Conservation (phyloP, 2,113 vertebrate species). For the Oncorhynchus gorbuscha region DNA sequence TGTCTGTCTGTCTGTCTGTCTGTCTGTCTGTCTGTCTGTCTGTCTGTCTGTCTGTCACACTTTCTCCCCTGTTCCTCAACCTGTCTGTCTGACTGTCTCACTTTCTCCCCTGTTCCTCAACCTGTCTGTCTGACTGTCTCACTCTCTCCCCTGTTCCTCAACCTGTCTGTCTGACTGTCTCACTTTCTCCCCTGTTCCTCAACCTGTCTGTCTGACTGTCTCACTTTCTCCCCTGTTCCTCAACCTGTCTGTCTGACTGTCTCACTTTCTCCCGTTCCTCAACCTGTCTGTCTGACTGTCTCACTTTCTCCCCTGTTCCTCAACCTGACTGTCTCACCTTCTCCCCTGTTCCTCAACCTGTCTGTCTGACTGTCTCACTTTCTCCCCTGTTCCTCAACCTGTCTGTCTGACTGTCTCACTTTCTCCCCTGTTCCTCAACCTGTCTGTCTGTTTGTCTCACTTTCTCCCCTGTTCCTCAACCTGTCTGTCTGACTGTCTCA, state of each 20-base stretch:
- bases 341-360: no score
- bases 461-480: neutral
- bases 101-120: neutral
- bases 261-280: neutral
- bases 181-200: neutral
- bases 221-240: neutral
- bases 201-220: neutral
- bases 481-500: neutral
- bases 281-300: neutral
- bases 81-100: neutral
- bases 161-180: neutral
- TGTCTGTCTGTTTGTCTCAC: neutral
- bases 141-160: neutral
- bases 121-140: neutral
- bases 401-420: no score
- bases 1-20: conserved; percentile 6
- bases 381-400: no score
- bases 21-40: neutral
- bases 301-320: neutral
- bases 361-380: no score
- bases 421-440: neutral
- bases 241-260: neutral
- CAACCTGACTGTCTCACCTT: neutral
- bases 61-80: neutral
- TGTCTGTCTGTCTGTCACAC: neutral